These are phyloP conservation scores for Ladona fulva DNA, from an alignment of 1,140 invertebrate genomes.

Conservation along the genomic window DNA sequence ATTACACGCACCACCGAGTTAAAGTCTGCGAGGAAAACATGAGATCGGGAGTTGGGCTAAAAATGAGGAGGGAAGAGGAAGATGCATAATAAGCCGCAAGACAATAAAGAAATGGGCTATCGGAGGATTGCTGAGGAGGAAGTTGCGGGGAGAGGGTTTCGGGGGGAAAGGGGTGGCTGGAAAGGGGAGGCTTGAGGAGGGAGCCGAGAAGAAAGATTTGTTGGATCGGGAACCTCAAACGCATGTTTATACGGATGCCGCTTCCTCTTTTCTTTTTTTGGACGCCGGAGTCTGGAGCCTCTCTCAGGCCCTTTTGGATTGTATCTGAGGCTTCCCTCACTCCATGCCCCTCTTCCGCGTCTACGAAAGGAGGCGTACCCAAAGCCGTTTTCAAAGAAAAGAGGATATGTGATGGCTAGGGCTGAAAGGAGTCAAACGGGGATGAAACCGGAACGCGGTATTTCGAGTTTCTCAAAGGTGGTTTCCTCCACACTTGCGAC, in stretches of 20 bases:
- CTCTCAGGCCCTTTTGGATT: neutral
- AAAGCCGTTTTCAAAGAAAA: too few relatives aligned
- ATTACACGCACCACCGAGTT: neutral
- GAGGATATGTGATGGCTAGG: too few relatives aligned
- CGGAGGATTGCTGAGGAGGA: neutral
- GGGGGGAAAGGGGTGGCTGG: neutral
- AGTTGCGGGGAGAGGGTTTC: neutral
- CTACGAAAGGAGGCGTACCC: neutral
- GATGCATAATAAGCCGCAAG: neutral
- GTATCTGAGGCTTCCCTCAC: neutral
- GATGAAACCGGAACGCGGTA: too few relatives aligned
- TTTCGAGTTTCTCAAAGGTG: too few relatives aligned
- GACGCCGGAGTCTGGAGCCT: neutral
- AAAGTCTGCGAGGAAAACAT: neutral
- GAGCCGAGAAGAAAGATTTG: neutral
- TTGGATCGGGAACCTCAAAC: constrained; percentile 3
- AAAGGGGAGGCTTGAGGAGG: neutral
- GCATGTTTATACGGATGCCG: neutral
- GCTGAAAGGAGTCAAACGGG: too few relatives aligned
- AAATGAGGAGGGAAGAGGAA: neutral
- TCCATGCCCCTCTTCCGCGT: neutral
- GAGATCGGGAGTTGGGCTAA: neutral
- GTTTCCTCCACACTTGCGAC: too few relatives aligned
- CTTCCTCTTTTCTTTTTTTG: neutral
- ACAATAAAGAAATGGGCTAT: neutral